A percentile compares a stretch with the other conserved stretches of the same genome.
phyloP scores from a whole-genome alignment of 2,113 vertebrate species.

The Sinocyclocheilus anshuiensis region DNA sequence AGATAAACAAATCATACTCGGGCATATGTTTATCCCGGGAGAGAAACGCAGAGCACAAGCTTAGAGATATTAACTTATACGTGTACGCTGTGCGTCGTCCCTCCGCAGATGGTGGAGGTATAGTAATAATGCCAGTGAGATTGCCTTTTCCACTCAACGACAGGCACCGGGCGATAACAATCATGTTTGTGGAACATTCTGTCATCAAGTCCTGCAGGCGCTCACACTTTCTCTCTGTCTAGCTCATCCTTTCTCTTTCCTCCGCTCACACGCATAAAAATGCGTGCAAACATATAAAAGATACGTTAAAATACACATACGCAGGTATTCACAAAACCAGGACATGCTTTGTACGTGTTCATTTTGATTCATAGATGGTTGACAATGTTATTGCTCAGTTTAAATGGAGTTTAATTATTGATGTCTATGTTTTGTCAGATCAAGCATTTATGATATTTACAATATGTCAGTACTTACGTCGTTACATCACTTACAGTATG shows the following conservation, averaged over 20 bases:
- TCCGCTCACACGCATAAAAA: neutral
- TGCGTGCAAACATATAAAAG: constrained; percentile 1
- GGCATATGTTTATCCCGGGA: neutral
- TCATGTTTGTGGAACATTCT: constrained; percentile 67
- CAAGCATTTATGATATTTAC: neutral
- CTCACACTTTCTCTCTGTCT: constrained; percentile 22
- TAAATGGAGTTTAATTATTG: constrained; percentile 10
- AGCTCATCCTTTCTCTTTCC: neutral
- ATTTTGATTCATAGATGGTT: neutral
- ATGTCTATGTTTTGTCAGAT: neutral
- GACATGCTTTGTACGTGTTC: neutral
- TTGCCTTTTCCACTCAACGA: constrained; percentile 51
- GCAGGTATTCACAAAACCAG: neutral
- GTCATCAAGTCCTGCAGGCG: constrained; percentile 50
- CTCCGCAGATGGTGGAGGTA: constrained; percentile 41
- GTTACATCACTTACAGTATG: neutral
- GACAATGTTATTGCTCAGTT: neutral
- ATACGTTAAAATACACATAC: neutral
- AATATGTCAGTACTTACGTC: neutral
- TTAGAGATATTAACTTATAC: constrained; percentile 25
- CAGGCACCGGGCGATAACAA: constrained; percentile 53
- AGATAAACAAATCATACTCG: neutral
- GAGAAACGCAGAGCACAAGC: neutral
- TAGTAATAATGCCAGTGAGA: constrained; percentile 48
- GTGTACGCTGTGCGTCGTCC: neutral